Base-by-base conservation (phyloP, 1,140 invertebrate species). In the Drosophila serrata region DNA sequence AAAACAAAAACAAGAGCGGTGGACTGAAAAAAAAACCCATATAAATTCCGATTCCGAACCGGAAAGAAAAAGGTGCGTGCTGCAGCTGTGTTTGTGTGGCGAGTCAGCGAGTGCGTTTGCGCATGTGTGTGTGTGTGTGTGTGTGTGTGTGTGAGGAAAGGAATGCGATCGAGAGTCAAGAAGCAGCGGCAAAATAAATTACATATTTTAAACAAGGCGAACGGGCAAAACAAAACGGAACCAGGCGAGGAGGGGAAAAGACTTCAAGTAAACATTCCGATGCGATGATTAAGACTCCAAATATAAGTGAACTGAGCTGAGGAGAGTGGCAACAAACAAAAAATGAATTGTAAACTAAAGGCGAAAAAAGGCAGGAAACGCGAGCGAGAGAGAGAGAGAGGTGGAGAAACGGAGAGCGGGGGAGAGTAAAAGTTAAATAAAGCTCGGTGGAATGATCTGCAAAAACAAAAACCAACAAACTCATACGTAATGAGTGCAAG, bases 221-320 rank as follows among this genome's bases (percentile, higher is more conserved):
- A 53, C 76, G 58, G 67, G 48, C 55, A 70, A 77, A 79, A 76
- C 67, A 73, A 81, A 58, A 78, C 64, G 58, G 58, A 48, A 61
- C 49, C 31, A 22, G 2, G 46, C 48, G 49, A 27, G 15, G 27
- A 8, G 24, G 49, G 56, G 45, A 48, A 80, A 74, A 77, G 78
- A 75, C 64, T 84, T 87, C 49, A 74, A 86, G 84, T 86, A 91
- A 90, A 91, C 90, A 91, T 91, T 91, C 90, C 90, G 79, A 84
- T 86, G 76, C 72, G 82, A 91, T 91, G 90, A 91, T 91, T 91
- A 91, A 91, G 90, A 86, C 81, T 91, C 90, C 90, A 82, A 91
- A 88, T 91, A 91, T 91, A 91, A 91, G 80, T 90, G 85, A 91
- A 91, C 87, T 84, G 62, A 53, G 49, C 49, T 31, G 49, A 53